Base-by-base conservation (phyloP, 2,113 vertebrate species). In the Scartelaos histophorus region DNA sequence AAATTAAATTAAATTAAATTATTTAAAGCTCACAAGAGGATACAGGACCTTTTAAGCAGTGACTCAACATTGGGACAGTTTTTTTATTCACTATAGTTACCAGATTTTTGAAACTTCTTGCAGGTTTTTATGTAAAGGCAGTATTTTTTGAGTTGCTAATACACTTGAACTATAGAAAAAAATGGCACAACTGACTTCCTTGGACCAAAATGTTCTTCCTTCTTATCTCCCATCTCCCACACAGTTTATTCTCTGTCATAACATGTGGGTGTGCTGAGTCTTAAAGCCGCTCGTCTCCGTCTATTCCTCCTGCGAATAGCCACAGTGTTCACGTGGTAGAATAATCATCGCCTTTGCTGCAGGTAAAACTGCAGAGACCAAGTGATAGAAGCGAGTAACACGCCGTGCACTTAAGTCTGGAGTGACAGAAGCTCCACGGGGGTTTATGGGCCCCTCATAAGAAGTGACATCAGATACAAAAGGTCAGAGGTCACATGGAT, bases 181-280 rank as follows among this genome's bases (percentile, higher is more conserved):
- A 29, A 29, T 29, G 29, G 29, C 29, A 29, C 4, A 29, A 29
- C 29, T 29, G 29, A 29, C 29, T 29, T n/a, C n/a, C n/a, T n/a
- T n/a, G n/a, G 29, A 2, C 29, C 29, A 29, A 29, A 29, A 29
- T 29, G 29, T 6, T 38, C 38, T 10, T 38, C 2, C 9, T 38
- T 38, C 38, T 6, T 38, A 10, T 38, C 38, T 10, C 11, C 35
- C 67, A 58, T 34, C 68, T 84, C 73, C 13, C 61, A 35, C 83
- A 86, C 67, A 71, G 84, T 67, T 38, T 81, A 69, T 64, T 45
- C 72, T 79, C 75, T 58, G 22, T 54, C 46, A 47, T 17, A 70
- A 34, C 68, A 74, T 74, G 85, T 89, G 77, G 85, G 85, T 82
- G 88, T 80, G 61, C 65, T 82, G 78, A 85, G 83, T 74, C 62